Conservation (phyloP, 2,113 vertebrate species). For the Tetrax tetrax region DNA sequence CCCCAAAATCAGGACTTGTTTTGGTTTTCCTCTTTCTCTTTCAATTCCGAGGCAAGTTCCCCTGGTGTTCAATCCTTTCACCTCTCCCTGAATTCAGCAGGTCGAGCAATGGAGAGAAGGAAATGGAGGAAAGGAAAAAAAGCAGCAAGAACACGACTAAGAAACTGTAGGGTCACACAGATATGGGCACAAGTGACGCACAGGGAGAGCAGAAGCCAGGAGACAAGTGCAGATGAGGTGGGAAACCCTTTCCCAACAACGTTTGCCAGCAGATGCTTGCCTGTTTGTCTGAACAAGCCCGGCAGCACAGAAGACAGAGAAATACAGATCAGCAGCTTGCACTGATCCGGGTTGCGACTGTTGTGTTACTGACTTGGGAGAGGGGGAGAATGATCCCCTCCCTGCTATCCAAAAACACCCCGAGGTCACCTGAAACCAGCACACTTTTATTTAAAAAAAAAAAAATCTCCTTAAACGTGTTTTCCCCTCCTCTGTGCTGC, state of each 20-base stretch:
- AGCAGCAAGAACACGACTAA: background rate
- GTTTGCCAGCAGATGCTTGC: background rate
- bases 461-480: background rate
- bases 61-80: background rate
- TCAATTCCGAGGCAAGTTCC: background rate
- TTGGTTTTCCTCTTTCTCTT: background rate
- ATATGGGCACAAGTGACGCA: background rate
- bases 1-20: background rate
- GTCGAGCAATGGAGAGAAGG: background rate
- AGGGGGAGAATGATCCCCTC: background rate
- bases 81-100: background rate
- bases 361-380: conserved; percentile 34
- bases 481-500: conserved; percentile 40
- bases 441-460: conserved; percentile 36
- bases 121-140: background rate
- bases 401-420: conserved; percentile 25
- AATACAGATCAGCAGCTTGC: background rate
- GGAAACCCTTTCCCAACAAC: background rate
- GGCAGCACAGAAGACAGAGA: background rate
- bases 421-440: conserved; percentile 70
- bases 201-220: background rate
- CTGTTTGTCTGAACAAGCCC: conserved; percentile 58
- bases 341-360: background rate
- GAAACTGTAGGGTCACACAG: background rate
- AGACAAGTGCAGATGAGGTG: background rate